Evolutionary conservation across 2,797 vertebrate species (phyloP).

Genomic region (Hafferia zeledoni): DNA sequence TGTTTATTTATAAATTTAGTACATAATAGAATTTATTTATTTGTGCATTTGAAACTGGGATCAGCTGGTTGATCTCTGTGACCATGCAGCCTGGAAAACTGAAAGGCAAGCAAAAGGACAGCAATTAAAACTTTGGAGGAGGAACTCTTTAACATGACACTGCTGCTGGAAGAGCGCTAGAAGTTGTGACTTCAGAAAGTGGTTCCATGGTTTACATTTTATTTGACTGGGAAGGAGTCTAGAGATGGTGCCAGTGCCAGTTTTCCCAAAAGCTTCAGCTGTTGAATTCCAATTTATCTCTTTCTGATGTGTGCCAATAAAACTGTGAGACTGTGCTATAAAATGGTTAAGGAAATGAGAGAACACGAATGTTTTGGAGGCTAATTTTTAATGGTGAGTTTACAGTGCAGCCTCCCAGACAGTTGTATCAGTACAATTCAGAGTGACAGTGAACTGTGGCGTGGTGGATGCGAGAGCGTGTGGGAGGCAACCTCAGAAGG

Average conservation of each 20-base stretch:
- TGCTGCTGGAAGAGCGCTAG: background rate
- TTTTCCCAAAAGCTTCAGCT: background rate
- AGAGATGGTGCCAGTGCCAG: background rate
- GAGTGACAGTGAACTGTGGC: background rate
- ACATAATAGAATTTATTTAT: background rate
- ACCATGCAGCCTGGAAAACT: background rate
- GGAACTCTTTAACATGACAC: background rate
- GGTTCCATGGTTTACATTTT: background rate
- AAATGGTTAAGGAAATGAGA: constrained; percentile 31
- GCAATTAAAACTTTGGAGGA: background rate
- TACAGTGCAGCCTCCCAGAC: background rate
- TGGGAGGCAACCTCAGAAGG: background rate
- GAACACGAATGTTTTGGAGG: background rate
- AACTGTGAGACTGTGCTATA: background rate
- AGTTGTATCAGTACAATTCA: constrained; percentile 3
- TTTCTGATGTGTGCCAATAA: constrained; percentile 3
- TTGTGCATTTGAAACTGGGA: background rate
- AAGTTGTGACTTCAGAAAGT: background rate
- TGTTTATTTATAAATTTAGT: background rate
- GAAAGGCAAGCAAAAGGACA: background rate
- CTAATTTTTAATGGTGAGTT: constrained; percentile 23
- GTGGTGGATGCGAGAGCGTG: fast-evolving
- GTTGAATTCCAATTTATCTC: background rate
- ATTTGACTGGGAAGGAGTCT: background rate
- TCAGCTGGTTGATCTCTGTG: background rate